Conservation (phyloP, 2,888 invertebrate species). For the Laspeyria flexula region DNA sequence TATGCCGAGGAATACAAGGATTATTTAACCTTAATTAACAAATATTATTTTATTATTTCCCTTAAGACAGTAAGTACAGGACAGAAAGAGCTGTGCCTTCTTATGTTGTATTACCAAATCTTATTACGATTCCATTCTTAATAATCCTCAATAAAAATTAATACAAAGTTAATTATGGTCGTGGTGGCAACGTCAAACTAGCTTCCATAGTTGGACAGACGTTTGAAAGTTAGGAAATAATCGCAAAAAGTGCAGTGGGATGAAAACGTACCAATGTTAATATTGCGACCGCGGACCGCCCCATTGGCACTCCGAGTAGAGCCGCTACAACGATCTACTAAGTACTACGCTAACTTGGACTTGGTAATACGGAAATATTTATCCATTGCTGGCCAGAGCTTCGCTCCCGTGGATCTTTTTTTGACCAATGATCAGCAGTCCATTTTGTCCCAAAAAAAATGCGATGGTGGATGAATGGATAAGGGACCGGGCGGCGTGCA, state of each 20-base stretch:
- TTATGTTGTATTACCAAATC: no score
- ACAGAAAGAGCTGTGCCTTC: no score
- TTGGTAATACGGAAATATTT: conserved; percentile 8
- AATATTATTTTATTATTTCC: no score
- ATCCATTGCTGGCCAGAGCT: neutral
- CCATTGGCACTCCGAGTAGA: conserved; percentile 65
- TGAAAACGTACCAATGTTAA: conserved; percentile 78
- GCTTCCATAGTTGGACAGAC: conserved; percentile 38
- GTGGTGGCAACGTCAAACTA: neutral
- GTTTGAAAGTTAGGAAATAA: conserved; percentile 63
- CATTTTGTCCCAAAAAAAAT: no score
- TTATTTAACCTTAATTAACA: no score
- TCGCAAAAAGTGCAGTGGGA: conserved; percentile 59
- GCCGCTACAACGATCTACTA: conserved; percentile 29
- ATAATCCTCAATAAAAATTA: neutral
- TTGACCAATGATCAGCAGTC: no score
- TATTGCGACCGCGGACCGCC: conserved; percentile 74
- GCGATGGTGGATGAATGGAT: no score
- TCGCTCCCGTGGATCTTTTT: no score
- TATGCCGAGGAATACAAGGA: no score
- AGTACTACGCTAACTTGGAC: conserved; percentile 4
- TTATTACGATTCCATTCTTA: neutral
- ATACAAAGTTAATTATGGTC: neutral
- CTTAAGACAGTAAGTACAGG: no score
- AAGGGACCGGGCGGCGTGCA: no score